Evolutionary conservation across 53 echinoderm and acorn worm species (phyloP), one percentile per base, ranked within the genome.

Genomic region (Paracentrotus lividus): DNA sequence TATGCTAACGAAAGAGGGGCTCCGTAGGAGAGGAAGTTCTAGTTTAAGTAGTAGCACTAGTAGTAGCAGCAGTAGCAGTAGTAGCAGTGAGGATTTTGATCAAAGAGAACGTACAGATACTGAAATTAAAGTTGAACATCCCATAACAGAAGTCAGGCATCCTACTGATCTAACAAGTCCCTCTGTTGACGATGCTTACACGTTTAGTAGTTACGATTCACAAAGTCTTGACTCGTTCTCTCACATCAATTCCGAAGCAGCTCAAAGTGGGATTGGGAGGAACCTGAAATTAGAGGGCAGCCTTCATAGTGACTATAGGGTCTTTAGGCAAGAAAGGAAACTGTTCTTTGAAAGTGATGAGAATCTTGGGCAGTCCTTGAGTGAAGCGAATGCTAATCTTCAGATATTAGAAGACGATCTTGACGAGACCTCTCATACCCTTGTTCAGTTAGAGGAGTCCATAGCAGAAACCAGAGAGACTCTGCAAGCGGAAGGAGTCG

Each of bases 321-420:
- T 92, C 6, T 97, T 97, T 93, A 95, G 88, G 89, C 91, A 97
- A 69, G 97, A 97, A 72, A 77, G 97, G 38, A 95, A 94, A 88
- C 93, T 97, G 40, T 96, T 96, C 76, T 97, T 97, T 90, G 95
- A 92, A 32, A 95, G 95, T 85, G 95, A 93, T 75, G 97, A 96
- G 90, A 96, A 87, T 43, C 92, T 98, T 49, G 97, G 96, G 20
- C 92, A 94, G 13, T 88, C 94, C 14, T 86, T 98, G 44, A 95
- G 94, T 6, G 88, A 97, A 88, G 93, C 95, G 23, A 98, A 97
- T 36, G 88, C 88, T 52, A 90, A 55, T 59, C 85, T 95, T 29
- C 90, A 93, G 61, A 42, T 54, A 8, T 58, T 95, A 43, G 95
- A 95, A 49, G 90, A 90, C 5, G 81, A 93, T 44, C 69, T 95